phyloP scores from a whole-genome alignment of 2,888 invertebrate genomes.

The Sminthurinus aureus region DNA sequence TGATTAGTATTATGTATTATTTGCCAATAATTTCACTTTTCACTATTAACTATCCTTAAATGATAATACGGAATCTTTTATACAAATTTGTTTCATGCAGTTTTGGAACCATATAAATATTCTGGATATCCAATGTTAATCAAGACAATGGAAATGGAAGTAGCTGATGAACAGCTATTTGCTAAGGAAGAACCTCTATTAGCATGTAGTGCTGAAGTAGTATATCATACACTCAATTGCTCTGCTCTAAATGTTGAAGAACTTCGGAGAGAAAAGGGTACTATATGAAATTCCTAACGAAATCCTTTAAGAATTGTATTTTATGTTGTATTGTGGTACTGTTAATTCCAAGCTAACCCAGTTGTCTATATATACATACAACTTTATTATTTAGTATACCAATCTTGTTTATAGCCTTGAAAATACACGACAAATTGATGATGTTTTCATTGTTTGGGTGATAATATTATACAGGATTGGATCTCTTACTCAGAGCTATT shows the following conservation, averaged over 20 bases:
- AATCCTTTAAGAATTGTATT: not conserved
- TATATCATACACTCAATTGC: slow-evolving; percentile 95
- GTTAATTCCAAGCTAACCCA: no score
- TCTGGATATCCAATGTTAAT: slow-evolving; percentile 98
- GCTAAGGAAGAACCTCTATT: slow-evolving; percentile 83
- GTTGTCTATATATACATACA: no score
- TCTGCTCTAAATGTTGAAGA: slow-evolving; percentile 98
- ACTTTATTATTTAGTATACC: not conserved
- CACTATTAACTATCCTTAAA: no score
- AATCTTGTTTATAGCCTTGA: not conserved
- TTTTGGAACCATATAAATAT: slow-evolving; percentile 95
- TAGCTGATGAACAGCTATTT: slow-evolving; percentile 91
- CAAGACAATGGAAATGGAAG: slow-evolving; percentile 92
- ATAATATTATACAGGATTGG: slow-evolving; percentile 57
- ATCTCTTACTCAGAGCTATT: slow-evolving; percentile 82
- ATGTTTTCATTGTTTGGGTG: not conserved
- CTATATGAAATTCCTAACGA: not conserved
- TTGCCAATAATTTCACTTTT: no score
- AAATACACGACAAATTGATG: not conserved
- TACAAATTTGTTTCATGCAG: slow-evolving; percentile 64
- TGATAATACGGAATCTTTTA: no score
- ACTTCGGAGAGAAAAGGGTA: slow-evolving; percentile 88
- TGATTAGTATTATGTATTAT: not conserved
- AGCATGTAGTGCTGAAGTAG: slow-evolving; percentile 91
- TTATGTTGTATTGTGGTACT: no score